These are phyloP conservation scores for Nixonia krombeini DNA, from an alignment of 1,140 invertebrate genomes.

Conservation along the genomic window DNA sequence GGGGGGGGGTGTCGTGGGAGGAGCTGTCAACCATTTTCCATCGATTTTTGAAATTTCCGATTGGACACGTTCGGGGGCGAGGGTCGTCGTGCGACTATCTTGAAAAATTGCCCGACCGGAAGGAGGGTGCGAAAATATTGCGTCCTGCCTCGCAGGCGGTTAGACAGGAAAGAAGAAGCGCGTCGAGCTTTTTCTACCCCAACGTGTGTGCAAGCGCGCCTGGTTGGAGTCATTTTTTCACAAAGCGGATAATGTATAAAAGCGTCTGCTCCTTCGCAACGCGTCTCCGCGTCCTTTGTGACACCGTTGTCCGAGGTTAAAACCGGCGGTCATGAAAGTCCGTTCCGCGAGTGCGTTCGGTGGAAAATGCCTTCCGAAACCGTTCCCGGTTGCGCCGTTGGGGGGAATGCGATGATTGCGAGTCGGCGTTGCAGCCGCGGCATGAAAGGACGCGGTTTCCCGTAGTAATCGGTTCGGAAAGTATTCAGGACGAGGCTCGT, in stretches of 20 bases:
- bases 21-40: constrained; percentile 58
- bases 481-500: constrained; percentile 19
- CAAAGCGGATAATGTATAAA: constrained; percentile 40
- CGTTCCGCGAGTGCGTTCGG: too few species aligned
- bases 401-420: too few species aligned
- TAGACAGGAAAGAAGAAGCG: constrained; percentile 31
- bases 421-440: neutral
- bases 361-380: too few species aligned
- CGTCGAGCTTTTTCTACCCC: constrained; percentile 33
- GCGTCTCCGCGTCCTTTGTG: too few species aligned
- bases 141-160: constrained; percentile 36
- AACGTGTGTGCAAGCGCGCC: constrained; percentile 29
- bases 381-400: too few species aligned
- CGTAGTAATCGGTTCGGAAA: constrained; percentile 19
- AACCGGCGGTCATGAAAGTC: too few species aligned
- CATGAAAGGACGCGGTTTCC: constrained; percentile 9
- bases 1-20: too few species aligned
- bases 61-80: constrained; percentile 48
- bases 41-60: constrained; percentile 54
- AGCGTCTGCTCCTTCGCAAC: too few species aligned
- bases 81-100: constrained; percentile 50
- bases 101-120: constrained; percentile 56
- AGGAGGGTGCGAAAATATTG: constrained; percentile 56
- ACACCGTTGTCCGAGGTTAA: too few species aligned
- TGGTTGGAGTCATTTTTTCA: constrained; percentile 40